Evolutionary conservation across 2,888 invertebrate genomes (phyloP).

Genomic region (Octonoba sinensis): DNA sequence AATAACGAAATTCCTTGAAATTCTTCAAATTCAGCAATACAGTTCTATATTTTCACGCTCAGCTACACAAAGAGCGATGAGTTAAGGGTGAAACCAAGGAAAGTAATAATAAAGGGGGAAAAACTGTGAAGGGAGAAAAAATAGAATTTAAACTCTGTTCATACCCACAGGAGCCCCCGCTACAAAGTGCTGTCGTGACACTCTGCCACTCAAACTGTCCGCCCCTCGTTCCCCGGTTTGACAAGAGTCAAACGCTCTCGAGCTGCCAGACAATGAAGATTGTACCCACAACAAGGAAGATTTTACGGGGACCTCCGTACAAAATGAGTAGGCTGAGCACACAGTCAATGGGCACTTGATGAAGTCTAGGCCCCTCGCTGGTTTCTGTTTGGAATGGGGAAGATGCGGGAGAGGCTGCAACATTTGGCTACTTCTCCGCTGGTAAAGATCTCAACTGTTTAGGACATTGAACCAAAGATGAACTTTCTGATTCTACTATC

Average conservation of each 20-base stretch:
- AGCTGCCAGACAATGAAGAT: conserved; percentile 22
- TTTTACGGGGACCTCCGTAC: conserved; percentile 7
- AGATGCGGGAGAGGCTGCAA: not conserved
- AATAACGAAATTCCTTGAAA: no score
- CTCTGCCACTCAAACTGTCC: conserved; percentile 19
- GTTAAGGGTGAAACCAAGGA: no score
- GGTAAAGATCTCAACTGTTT: not conserved
- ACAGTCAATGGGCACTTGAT: conserved; percentile 47
- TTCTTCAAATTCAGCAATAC: no score
- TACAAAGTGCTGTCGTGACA: no score
- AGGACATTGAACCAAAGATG: no score
- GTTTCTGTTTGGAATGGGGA: not conserved
- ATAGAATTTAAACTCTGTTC: no score
- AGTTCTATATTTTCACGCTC: no score
- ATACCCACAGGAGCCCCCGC: no score
- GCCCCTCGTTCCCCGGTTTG: conserved; percentile 13
- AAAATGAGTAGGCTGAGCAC: not conserved
- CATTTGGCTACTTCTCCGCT: not conserved
- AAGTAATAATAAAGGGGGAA: no score
- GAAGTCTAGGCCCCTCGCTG: conserved; percentile 18
- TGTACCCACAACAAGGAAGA: conserved; percentile 34
- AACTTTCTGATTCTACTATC: no score
- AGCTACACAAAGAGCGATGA: no score
- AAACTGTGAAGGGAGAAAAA: no score
- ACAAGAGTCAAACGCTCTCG: conserved; percentile 32